Base-by-base conservation (phyloP, 1,140 invertebrate genomes). In the Drosophila tropicalis region DNA sequence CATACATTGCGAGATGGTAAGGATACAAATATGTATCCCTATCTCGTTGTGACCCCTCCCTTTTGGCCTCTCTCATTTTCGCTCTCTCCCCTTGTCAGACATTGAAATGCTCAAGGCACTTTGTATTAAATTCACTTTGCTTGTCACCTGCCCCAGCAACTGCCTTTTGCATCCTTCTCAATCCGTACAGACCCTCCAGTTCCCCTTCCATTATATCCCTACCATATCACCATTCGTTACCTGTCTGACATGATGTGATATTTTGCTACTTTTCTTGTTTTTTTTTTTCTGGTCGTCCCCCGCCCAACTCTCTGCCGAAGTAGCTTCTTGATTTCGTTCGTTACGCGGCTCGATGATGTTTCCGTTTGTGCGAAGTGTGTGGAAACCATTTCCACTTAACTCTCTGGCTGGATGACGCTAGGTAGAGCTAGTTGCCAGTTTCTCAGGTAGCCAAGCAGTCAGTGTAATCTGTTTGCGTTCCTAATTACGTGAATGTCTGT, bases 111-210 rank as follows among this genome's bases (percentile, higher is more conserved):
- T 73, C 62, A 47, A 70, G 71, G 75, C 75, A 78, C 71, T 78
- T 78, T 80, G 67, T 80, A 74, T 80, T 78, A 78, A 80, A 80
- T 80, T 80, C 78, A 80, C 78, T 80, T 80, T 80, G 71, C 71
- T 72, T 77, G 77, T 79, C 77, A 77, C 77, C 75, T 80, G 75
- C 63, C 70, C 19, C 44, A 51, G 19, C 2, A 51, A 51, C 44
- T 22, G 44, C 19, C 44, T 19, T 51, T 51, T 51, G 44, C 19
- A 51, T 22, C 44, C 44, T 22, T 51, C 44, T 19, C 44, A 22
- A 51, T 51, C 44, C 9, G 44, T 12, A 51, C 7, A 51, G 19
- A 51, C 9, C 17, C 44, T 22, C 44, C 44, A 47, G 7, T 19
- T 17, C n/a, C 19, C 44, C 9, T 12, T 10, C 44, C 17, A 47